phyloP scores from a whole-genome alignment of 1,140 invertebrate species.

The Planococcus citri region DNA sequence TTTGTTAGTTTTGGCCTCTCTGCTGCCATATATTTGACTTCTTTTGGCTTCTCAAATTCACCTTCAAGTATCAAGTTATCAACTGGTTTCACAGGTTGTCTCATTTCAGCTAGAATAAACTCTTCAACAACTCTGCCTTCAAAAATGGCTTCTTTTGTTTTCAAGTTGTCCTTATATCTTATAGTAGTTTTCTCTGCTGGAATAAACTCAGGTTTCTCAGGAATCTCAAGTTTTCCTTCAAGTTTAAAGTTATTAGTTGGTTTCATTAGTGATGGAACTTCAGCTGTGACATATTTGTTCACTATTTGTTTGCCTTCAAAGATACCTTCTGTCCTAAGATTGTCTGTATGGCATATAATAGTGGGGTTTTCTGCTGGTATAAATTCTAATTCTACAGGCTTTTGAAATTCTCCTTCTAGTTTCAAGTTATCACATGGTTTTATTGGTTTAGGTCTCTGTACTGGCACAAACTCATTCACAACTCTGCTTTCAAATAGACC shows the following conservation, averaged over 20 bases:
- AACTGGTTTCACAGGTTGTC: conserved; percentile 32
- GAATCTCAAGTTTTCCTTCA: conserved; percentile 32
- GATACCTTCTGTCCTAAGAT: conserved; percentile 47
- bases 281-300: conserved; percentile 36
- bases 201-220: conserved; percentile 29
- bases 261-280: conserved; percentile 30
- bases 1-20: conserved; percentile 43
- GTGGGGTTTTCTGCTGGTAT: conserved; percentile 39
- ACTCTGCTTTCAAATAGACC: conserved; percentile 34
- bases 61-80: conserved; percentile 55
- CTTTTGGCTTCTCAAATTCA: conserved; percentile 36
- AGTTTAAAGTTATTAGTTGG: conserved; percentile 43
- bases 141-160: conserved; percentile 44
- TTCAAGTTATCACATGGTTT: conserved; percentile 41
- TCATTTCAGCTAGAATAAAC: conserved; percentile 33
- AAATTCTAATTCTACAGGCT: conserved; percentile 25
- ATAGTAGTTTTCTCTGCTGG: conserved; percentile 41
- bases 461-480: conserved; percentile 34
- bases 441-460: conserved; percentile 36
- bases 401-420: conserved; percentile 35
- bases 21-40: conserved; percentile 30
- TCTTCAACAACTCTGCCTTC: conserved; percentile 39
- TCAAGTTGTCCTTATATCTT: conserved; percentile 42
- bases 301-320: conserved; percentile 40
- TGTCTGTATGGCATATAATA: conserved; percentile 44